phyloP scores from a whole-genome alignment of 2,888 invertebrate species.

The Bombylius discolor region DNA sequence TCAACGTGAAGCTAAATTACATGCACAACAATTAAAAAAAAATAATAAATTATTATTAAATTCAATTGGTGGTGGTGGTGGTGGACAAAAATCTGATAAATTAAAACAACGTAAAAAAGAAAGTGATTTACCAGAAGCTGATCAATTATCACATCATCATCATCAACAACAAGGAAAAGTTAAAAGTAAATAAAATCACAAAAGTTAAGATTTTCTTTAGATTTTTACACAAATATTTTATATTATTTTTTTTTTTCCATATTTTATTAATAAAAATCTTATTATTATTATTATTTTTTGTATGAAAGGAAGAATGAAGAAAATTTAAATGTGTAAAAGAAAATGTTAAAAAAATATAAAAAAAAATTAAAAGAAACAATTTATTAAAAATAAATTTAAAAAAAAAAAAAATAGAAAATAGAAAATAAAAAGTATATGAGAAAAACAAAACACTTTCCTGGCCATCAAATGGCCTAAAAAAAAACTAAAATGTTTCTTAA shows the following conservation, averaged over 20 bases:
- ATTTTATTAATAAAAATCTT: too few relatives aligned
- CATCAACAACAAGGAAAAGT: conserved; percentile 1
- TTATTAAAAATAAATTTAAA: neutral
- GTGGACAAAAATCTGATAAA: conserved; percentile 38
- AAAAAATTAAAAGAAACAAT: neutral
- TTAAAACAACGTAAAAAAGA: conserved; percentile 49
- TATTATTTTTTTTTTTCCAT: too few relatives aligned
- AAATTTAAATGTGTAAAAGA: too few relatives aligned
- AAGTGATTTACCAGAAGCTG: conserved; percentile 85
- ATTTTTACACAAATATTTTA: too few relatives aligned
- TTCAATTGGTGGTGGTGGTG: too few relatives aligned
- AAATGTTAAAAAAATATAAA: too few relatives aligned
- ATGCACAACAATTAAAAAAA: conserved; percentile 25
- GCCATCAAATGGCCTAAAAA: neutral
- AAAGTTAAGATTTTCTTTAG: too few relatives aligned
- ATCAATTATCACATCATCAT: conserved; percentile 47
- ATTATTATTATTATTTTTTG: too few relatives aligned
- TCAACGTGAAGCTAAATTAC: conserved; percentile 29
- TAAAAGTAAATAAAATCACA: conserved; percentile 1
- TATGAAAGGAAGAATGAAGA: too few relatives aligned
- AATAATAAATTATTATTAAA: conserved; percentile 11
- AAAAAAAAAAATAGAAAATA: neutral
- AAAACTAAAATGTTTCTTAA: neutral
- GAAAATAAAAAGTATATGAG: neutral
- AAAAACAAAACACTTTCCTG: neutral